Base-by-base conservation (phyloP, 2,797 vertebrate species). In the Hylomyscus alleni region DNA sequence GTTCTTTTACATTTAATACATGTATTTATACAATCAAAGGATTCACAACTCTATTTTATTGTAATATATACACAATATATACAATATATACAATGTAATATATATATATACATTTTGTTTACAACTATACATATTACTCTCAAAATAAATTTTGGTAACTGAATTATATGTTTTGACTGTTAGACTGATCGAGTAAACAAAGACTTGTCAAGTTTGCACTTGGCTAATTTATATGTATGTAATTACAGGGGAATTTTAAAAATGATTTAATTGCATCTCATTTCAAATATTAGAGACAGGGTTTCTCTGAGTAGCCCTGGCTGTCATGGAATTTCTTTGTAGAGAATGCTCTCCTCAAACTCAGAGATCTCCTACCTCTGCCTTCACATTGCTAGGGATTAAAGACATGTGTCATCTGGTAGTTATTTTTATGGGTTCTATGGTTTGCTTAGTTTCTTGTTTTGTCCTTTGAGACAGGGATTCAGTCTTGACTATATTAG, bases 1-100 rank as follows among this genome's bases (percentile, higher is more conserved):
- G 97, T 98, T 76, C 26, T 65, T 97, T 5, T 34, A 34, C 58
- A 97, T 97, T 76, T 89, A 96, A 62, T 60, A 47, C 0, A 83
- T 5, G 31, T 92, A 96, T 87, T 84, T 89, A 44, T 95, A 44
- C 96, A 73, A 19, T 24, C 20, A 62, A 26, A 24, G 31, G 31
- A 50, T 77, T 78, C 22, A 65, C 31, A 58, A 34, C 58, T 40
- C 0, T 26, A 17, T 44, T 44, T 44, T 44, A 44, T 44, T 44
- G 6, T 44, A 44, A 44, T 44, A 44, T 44, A 44, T 44, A 44
- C 44, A 44, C 44, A 44, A 44, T 44, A 44, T 44, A 44, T 44
- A 44, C 44, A 44, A 44, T 44, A 44, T 44, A 44, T 44, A 44
- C 44, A 44, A 44, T 44, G 44, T 44, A 44, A 44, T 44, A 44